These are phyloP conservation scores for Mohoua ochrocephala DNA, from an alignment of 2,113 vertebrate species.

Conservation along the genomic window DNA sequence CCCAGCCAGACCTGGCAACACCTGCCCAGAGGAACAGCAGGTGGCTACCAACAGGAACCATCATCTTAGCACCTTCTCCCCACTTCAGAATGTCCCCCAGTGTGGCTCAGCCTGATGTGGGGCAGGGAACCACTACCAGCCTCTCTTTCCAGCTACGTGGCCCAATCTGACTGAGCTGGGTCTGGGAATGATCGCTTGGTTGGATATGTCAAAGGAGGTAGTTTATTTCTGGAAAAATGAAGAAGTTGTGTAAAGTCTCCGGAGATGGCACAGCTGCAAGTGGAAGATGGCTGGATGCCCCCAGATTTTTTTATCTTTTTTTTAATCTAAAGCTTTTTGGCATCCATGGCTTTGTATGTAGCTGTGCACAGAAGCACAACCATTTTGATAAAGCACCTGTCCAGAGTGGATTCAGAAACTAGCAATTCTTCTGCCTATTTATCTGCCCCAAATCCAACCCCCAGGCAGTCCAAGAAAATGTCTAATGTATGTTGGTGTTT, in stretches of 20 bases:
- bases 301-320: neutral
- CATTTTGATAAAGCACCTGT: neutral
- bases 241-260: neutral
- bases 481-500: neutral
- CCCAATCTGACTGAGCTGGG: neutral
- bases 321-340: neutral
- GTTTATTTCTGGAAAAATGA: neutral
- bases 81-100: neutral
- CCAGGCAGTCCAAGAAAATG: neutral
- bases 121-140: neutral
- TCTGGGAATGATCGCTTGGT: neutral
- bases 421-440: neutral
- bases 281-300: neutral
- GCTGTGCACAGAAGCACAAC: neutral
- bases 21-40: neutral
- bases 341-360: neutral
- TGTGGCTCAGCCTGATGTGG: accelerated
- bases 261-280: neutral
- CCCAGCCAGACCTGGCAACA: neutral
- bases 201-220: neutral
- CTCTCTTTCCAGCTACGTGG: neutral
- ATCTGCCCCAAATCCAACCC: neutral
- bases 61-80: neutral
- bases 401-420: neutral
- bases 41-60: neutral